Percentiles rank a stretch among this genome's conserved stretches.
These are phyloP conservation scores for Ptyas mucosa DNA, from an alignment of 2,113 vertebrate species.

Conservation along the genomic window DNA sequence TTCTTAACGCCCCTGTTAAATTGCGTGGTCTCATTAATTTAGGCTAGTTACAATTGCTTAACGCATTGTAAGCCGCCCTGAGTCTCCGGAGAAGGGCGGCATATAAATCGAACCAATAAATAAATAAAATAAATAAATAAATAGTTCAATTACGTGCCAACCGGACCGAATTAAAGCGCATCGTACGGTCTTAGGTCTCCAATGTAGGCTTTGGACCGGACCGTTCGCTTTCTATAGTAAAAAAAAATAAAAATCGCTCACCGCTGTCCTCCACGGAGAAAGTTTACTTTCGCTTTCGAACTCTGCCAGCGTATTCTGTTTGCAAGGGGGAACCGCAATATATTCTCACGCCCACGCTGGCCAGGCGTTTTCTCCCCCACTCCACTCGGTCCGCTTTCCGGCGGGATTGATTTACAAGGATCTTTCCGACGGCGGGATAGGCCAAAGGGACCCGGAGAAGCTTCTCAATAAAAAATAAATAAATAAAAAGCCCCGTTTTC, in stretches of 20 bases:
- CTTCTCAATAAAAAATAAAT: not conserved
- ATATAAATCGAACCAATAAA: too few species aligned
- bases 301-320: not conserved
- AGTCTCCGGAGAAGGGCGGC: too few species aligned
- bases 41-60: too few species aligned
- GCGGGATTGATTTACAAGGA: not conserved
- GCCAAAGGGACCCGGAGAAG: not conserved
- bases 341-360: not conserved
- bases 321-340: not conserved
- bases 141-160: not conserved
- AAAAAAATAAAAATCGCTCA: not conserved
- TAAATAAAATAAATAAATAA: too few species aligned
- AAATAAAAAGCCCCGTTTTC: not conserved
- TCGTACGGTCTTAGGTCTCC: not conserved
- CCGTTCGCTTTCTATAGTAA: not conserved
- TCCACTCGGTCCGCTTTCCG: not conserved
- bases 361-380: not conserved
- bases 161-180: not conserved
- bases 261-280: not conserved
- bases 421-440: not conserved
- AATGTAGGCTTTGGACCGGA: not conserved
- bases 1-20: not conserved
- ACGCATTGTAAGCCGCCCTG: too few species aligned
- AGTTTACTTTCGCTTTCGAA: not conserved
- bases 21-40: not conserved